A percentile compares a stretch with the other conserved stretches of the same genome.
Evolutionary conservation across 30 jellyfish, hydroid and myxozoan species (phyloP).

Genomic region (Euphysa ruthae): DNA sequence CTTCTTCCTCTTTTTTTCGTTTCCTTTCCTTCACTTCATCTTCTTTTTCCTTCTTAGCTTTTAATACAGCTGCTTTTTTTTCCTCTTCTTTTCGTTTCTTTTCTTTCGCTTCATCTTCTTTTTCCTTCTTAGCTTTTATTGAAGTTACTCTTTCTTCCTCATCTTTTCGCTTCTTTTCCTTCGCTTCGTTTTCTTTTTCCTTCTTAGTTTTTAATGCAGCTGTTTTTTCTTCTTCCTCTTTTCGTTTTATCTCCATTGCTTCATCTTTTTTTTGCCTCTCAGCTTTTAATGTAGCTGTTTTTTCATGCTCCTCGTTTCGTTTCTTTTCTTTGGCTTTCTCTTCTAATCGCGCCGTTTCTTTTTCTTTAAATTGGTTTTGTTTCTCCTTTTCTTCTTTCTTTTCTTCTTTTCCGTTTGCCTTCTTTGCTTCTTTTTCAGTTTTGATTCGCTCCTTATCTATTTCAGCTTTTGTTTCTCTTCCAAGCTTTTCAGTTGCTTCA

Average conservation of each 20-base stretch:
- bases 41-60: neutral
- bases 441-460: neutral
- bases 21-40: too few species aligned
- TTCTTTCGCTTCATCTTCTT: neutral
- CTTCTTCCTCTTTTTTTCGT: neutral
- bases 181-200: too few species aligned
- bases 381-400: neutral
- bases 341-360: neutral
- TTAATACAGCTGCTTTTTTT: too few species aligned
- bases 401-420: slow-evolving; percentile 1
- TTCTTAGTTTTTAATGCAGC: neutral
- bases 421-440: slow-evolving; percentile 6
- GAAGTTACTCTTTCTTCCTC: neutral
- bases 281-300: neutral
- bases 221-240: neutral
- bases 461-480: neutral
- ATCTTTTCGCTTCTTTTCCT: too few species aligned
- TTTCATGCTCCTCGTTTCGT: neutral
- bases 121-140: neutral
- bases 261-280: neutral
- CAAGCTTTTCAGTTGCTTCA: neutral
- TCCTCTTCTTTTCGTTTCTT: too few species aligned
- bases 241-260: neutral
- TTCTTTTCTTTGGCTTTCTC: neutral
- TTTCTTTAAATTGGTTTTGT: neutral